Evolutionary conservation across 2,113 vertebrate species (phyloP), one percentile per base, ranked within the genome.

Genomic region (Brachyistius frenatus): DNA sequence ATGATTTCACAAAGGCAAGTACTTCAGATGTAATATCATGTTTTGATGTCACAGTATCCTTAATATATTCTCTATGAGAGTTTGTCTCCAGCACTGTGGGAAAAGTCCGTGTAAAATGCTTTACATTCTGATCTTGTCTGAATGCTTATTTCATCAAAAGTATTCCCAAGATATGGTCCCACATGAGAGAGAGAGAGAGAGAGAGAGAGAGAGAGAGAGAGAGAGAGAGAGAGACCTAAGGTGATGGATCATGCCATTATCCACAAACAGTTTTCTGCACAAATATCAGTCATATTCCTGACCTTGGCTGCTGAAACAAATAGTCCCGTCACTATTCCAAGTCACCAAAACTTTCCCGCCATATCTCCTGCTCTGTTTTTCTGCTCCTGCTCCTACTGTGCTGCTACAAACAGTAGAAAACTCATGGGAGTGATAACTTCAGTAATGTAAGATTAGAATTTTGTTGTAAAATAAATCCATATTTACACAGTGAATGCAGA

Each of bases 171-270:
- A 80, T 73, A 58, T 56, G 66, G 30, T 35, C 39, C 50, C 6
- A 33, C 66, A 61, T 69, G 7, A 11, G 7, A 11, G 7, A 56
- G 33, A 64, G 44, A 69, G 16, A 65, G 35, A 68, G 52, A 78
- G 58, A 76, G 44, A 46, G 44, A 46, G 44, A 46, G 23, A 23
- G 23, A 23, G 23, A 23, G 23, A 23, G 23, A 23, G 23, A 23
- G 23, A 60, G 33, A 69, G 44, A 70, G 14, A 66, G 41, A 69
- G 49, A 76, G 55, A 76, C 14, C 55, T 64, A 67, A 73, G 53
- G 55, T 88, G 50, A 90, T 90, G 70, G 83, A 88, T 87, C 81
- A 79, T 76, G 57, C 56, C 68, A 80, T 85, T 77, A 81, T 60
- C 55, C 31, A 63, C 52, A 79, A 90, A 79, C 36, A 82, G 78